A percentile compares a stretch with the other conserved stretches of the same genome.
Conservation (phyloP, 2,797 vertebrate genomes). For the Neomorphus geoffroyi region DNA sequence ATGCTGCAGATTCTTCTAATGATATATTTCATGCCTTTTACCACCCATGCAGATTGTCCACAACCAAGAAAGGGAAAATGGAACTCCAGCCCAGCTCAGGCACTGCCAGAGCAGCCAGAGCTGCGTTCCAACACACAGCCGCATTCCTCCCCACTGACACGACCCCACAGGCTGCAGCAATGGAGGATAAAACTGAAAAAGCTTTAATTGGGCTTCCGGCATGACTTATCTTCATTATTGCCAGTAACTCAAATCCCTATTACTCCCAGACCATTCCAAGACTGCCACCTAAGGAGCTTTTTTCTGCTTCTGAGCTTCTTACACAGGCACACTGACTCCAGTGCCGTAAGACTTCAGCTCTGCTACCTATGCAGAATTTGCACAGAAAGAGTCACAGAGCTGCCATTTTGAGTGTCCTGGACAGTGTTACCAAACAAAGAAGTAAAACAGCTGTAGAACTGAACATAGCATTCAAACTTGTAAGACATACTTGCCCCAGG, state of each 20-base stretch:
- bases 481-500: background rate
- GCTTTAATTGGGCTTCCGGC: background rate
- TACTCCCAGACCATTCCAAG: background rate
- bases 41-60: background rate
- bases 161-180: background rate
- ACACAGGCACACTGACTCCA: fast-evolving
- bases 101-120: fast-evolving
- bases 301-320: background rate
- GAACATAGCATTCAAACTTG: background rate
- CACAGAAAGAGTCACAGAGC: background rate
- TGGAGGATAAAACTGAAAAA: background rate
- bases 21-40: background rate
- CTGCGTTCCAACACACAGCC: background rate
- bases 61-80: constrained; percentile 3
- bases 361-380: background rate
- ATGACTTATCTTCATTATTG: background rate
- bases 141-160: background rate
- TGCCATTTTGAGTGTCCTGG: background rate
- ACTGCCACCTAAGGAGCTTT: constrained; percentile 40
- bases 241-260: background rate
- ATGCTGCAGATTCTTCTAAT: background rate
- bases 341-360: background rate
- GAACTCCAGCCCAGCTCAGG: background rate
- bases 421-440: background rate
- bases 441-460: background rate